A percentile compares a stretch with the other conserved stretches of the same genome.
Conservation (phyloP, 2,797 vertebrate species). For the Rallus crepitans region DNA sequence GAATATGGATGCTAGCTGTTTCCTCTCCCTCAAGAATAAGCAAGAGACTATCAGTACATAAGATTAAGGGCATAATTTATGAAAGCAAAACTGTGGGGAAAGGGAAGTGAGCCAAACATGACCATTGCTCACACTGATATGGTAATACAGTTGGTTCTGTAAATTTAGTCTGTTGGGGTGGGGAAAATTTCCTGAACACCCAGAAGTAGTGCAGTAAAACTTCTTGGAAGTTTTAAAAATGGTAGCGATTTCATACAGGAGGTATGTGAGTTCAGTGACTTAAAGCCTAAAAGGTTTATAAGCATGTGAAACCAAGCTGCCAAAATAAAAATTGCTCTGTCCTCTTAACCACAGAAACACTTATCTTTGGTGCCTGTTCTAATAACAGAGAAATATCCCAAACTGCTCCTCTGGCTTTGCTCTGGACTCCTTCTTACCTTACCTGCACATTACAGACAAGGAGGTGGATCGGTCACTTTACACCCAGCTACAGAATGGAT, state of each 20-base stretch:
- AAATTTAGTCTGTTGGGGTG: neutral
- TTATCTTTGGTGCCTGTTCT: neutral
- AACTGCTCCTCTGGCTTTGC: neutral
- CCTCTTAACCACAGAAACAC: neutral
- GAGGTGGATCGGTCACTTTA: neutral
- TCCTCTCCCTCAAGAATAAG: neutral
- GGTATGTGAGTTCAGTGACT: neutral
- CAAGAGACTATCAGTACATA: neutral
- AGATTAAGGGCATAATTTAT: neutral
- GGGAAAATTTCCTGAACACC: neutral
- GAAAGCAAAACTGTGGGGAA: neutral
- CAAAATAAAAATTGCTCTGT: neutral
- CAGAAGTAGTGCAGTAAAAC: neutral
- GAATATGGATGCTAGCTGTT: neutral
- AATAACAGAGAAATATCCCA: neutral
- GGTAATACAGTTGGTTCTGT: neutral
- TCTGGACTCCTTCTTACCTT: neutral
- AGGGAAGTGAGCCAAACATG: neutral
- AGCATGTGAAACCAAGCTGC: neutral
- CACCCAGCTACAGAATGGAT: neutral
- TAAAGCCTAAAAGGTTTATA: neutral
- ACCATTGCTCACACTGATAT: neutral
- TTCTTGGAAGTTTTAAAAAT: neutral
- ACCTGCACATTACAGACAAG: neutral
- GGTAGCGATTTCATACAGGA: neutral